A percentile compares a stretch with the other conserved stretches of the same genome.
Evolutionary conservation across 2,888 invertebrate genomes (phyloP).

Genomic region (Pyrocoelia pectoralis): DNA sequence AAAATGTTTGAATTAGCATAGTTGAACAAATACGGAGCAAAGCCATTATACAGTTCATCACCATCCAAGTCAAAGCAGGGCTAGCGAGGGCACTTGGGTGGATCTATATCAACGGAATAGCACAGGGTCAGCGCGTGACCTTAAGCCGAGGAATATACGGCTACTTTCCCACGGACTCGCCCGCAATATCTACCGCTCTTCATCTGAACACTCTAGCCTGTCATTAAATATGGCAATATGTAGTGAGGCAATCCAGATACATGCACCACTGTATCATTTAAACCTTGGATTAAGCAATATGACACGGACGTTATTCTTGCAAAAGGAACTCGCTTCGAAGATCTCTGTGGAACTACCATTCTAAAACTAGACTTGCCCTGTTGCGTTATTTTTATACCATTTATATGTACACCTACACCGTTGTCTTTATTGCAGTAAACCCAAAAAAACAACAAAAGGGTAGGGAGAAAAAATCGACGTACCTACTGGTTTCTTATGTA

Average conservation of each 20-base stretch:
- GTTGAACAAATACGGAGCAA: slow-evolving; percentile 31
- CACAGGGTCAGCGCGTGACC: slow-evolving; percentile 61
- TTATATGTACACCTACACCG: slow-evolving; percentile 14
- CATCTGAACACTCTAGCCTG: slow-evolving; percentile 59
- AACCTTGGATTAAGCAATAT: slow-evolving; percentile 40
- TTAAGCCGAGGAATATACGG: slow-evolving; percentile 62
- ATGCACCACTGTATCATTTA: slow-evolving; percentile 56
- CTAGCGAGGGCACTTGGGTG: slow-evolving; percentile 47
- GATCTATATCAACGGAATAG: slow-evolving; percentile 56
- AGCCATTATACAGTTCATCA: slow-evolving; percentile 36
- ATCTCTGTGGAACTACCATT: slow-evolving; percentile 16
- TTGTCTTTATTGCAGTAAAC: not conserved
- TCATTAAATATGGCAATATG: slow-evolving; percentile 63
- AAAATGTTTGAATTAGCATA: slow-evolving; percentile 28
- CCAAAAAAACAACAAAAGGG: not conserved
- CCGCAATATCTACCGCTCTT: slow-evolving; percentile 62
- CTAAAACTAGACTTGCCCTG: slow-evolving; percentile 17
- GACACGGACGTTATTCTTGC: slow-evolving; percentile 20
- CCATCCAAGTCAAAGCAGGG: slow-evolving; percentile 34
- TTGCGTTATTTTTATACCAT: slow-evolving; percentile 20
- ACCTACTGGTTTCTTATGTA: not conserved
- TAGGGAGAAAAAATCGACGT: not conserved
- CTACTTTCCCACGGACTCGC: slow-evolving; percentile 63
- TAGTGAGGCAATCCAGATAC: slow-evolving; percentile 56
- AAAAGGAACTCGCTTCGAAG: slow-evolving; percentile 17